Evolutionary conservation across 2,113 vertebrate genomes (phyloP).

Genomic region (Gobiocypris rarus): DNA sequence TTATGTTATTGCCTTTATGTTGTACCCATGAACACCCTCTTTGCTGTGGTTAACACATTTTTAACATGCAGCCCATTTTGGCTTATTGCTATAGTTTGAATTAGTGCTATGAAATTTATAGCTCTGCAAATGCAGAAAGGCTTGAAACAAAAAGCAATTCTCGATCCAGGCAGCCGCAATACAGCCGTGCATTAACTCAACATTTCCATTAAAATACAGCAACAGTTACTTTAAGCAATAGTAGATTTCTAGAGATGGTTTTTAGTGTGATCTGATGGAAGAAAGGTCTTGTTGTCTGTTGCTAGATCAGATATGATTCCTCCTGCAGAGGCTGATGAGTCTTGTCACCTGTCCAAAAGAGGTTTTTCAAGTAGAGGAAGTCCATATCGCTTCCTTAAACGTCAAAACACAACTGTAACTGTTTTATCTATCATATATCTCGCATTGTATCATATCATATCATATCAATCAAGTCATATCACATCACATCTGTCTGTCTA

Average conservation of each 20-base stretch:
- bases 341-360: constrained; percentile 47
- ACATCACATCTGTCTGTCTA: background rate
- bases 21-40: background rate
- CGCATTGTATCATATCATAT: background rate
- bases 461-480: no score
- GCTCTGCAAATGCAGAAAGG: background rate
- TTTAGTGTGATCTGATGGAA: background rate
- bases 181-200: background rate
- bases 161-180: background rate
- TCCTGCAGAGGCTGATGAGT: constrained; percentile 8
- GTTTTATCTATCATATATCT: background rate
- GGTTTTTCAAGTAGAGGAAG: constrained; percentile 39
- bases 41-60: background rate
- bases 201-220: background rate
- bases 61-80: background rate
- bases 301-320: background rate
- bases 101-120: background rate
- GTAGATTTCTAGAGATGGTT: background rate
- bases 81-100: background rate
- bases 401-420: constrained; percentile 18
- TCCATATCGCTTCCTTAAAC: constrained; percentile 20
- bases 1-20: background rate
- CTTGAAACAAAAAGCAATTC: background rate
- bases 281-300: background rate
- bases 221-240: background rate